A percentile compares a stretch with the other conserved stretches of the same genome.
These are phyloP conservation scores for Diglossa cyanea DNA, from an alignment of 2,797 vertebrate species.

Conservation along the genomic window DNA sequence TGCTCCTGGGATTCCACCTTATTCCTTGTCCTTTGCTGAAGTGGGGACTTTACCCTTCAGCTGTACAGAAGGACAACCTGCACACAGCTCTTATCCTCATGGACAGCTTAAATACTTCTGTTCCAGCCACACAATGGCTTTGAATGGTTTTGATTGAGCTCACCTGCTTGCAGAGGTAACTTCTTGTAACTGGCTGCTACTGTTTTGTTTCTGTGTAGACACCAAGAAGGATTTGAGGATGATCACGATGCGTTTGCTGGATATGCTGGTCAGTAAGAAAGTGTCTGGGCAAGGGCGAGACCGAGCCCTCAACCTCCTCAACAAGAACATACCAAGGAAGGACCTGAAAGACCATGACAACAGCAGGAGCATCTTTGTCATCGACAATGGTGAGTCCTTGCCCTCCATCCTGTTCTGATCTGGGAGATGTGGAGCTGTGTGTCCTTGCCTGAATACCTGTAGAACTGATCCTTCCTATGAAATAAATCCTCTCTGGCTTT, in stretches of 20 bases:
- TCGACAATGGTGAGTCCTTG: slow-evolving; percentile 86
- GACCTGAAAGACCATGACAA: slow-evolving; percentile 81
- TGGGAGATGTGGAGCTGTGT: not conserved
- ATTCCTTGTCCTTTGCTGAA: not conserved
- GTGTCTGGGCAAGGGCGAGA: slow-evolving; percentile 94
- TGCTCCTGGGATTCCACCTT: not conserved
- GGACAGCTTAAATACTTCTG: not conserved
- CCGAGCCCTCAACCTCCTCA: slow-evolving; percentile 91
- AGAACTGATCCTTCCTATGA: not conserved
- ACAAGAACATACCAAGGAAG: slow-evolving; percentile 89
- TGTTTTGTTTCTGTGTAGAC: slow-evolving; percentile 73
- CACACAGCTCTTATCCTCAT: not conserved
- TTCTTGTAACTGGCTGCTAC: not conserved
- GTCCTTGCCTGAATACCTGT: not conserved
- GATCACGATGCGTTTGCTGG: slow-evolving; percentile 86
- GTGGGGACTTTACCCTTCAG: not conserved
- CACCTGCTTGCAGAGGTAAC: not conserved
- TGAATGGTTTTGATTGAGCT: not conserved
- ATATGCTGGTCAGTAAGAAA: slow-evolving; percentile 89
- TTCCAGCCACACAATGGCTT: not conserved
- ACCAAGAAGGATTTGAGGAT: slow-evolving; percentile 86
- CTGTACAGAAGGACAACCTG: not conserved
- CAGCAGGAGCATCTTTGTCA: slow-evolving; percentile 84
- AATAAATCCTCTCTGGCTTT: not conserved
- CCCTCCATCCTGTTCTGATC: not conserved